Percentiles rank a stretch among this genome's conserved stretches.
These are phyloP conservation scores for Boulengeromyrus knoepffleri DNA, from an alignment of 2,113 vertebrate species.

Conservation along the genomic window DNA sequence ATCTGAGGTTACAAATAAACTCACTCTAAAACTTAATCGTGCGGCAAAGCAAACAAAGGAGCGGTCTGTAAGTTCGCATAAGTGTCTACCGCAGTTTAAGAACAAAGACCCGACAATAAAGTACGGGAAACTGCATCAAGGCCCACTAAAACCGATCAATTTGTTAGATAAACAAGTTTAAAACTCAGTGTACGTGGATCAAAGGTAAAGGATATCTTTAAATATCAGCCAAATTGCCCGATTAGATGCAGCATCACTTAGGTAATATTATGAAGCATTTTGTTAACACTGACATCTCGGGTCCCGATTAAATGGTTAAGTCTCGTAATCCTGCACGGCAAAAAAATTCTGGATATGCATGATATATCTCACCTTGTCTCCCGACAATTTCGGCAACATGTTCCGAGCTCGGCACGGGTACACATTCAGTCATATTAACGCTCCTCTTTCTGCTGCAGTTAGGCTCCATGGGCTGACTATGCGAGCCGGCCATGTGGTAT, in stretches of 20 bases:
- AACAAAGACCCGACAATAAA: background rate
- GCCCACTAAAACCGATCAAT: background rate
- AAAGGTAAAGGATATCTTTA: background rate
- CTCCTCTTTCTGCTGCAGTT: conserved; percentile 74
- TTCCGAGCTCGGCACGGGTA: conserved; percentile 77
- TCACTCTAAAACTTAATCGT: background rate
- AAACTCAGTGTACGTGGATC: background rate
- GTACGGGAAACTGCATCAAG: background rate
- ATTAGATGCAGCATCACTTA: background rate
- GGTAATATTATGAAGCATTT: background rate
- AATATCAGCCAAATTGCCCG: background rate
- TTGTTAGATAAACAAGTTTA: background rate
- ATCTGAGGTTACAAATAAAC: background rate
- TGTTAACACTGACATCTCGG: background rate
- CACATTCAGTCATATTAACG: conserved; percentile 81
- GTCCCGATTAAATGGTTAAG: background rate
- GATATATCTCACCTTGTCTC: conserved; percentile 65
- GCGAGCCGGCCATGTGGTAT: conserved; percentile 65
- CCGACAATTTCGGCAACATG: conserved; percentile 81
- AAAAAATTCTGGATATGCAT: background rate
- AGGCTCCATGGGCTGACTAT: conserved; percentile 63
- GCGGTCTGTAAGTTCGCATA: background rate
- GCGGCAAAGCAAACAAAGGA: background rate
- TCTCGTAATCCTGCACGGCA: background rate
- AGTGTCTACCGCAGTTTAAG: background rate